Conservation (phyloP, 2,113 vertebrate species). For the Psephotus haematonotus region DNA sequence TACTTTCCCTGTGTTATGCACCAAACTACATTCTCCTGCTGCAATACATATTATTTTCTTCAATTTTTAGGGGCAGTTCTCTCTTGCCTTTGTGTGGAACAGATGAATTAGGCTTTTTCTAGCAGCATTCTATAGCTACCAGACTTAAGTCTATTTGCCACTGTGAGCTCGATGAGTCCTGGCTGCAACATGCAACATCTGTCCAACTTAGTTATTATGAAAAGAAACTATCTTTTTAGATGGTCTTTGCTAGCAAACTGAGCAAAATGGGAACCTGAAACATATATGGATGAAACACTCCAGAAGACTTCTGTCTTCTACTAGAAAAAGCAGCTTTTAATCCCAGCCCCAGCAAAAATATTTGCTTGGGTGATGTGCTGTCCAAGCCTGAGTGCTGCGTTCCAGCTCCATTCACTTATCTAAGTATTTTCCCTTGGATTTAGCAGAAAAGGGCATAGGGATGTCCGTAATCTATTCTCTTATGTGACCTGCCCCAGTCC, state of each 20-base stretch:
- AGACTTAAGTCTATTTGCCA: neutral
- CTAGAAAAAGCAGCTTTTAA: neutral
- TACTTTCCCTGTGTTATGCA: neutral
- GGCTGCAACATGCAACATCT: neutral
- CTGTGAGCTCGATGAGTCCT: neutral
- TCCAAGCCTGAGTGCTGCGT: neutral
- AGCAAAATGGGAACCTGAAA: neutral
- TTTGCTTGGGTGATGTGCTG: neutral
- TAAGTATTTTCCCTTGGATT: neutral
- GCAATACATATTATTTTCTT: neutral
- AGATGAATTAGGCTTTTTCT: neutral
- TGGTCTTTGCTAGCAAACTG: neutral
- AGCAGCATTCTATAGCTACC: neutral
- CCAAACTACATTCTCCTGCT: neutral
- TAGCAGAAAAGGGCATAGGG: neutral
- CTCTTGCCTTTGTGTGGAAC: neutral
- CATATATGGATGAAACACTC: neutral
- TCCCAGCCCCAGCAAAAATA: neutral
- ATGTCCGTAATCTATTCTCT: neutral
- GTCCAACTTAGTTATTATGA: neutral
- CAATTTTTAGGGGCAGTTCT: neutral
- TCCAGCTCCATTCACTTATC: neutral
- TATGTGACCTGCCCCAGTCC: fast-evolving
- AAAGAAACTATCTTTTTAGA: neutral
- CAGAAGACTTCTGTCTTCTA: neutral